phyloP scores from a whole-genome alignment of 2,888 invertebrate species.

The Drosophila putrida region DNA sequence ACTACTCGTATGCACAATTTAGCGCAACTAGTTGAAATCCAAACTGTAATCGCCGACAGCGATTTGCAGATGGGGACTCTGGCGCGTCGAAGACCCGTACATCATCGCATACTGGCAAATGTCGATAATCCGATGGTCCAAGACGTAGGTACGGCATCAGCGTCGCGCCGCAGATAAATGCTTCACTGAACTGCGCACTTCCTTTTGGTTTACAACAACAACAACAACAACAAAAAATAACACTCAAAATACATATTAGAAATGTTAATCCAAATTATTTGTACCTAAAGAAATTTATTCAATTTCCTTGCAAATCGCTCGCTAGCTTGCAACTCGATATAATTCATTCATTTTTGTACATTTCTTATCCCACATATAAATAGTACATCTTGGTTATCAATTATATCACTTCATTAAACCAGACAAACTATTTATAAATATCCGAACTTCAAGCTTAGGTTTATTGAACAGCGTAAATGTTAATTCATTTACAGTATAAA shows the following conservation, averaged over 20 bases:
- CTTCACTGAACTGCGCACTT: constrained; percentile 31
- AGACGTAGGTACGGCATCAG: constrained; percentile 73
- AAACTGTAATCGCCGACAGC: constrained; percentile 77
- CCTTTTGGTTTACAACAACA: constrained; percentile 43
- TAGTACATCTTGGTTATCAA: constrained; percentile 17
- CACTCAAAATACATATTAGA: constrained; percentile 22
- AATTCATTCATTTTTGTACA: constrained; percentile 52
- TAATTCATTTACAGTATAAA: background rate
- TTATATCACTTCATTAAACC: constrained; percentile 25
- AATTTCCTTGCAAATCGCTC: constrained; percentile 37
- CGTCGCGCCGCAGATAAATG: constrained; percentile 29
- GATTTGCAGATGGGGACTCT: constrained; percentile 65
- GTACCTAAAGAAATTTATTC: constrained; percentile 39
- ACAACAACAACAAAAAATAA: background rate
- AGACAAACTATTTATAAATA: constrained; percentile 4
- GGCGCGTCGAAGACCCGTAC: constrained; percentile 55
- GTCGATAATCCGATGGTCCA: constrained; percentile 44
- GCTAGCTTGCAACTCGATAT: constrained; percentile 49
- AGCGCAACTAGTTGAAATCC: constrained; percentile 84
- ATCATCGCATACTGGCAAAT: constrained; percentile 33
- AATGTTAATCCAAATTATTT: constrained; percentile 39
- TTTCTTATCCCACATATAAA: constrained; percentile 19
- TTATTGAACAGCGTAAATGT: constrained; percentile 2
- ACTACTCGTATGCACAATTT: constrained; percentile 62
- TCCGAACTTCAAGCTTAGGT: background rate